A percentile compares a stretch with the other conserved stretches of the same genome.
Evolutionary conservation across 1,140 invertebrate species (phyloP).

Genomic region (Cotesia typhae): DNA sequence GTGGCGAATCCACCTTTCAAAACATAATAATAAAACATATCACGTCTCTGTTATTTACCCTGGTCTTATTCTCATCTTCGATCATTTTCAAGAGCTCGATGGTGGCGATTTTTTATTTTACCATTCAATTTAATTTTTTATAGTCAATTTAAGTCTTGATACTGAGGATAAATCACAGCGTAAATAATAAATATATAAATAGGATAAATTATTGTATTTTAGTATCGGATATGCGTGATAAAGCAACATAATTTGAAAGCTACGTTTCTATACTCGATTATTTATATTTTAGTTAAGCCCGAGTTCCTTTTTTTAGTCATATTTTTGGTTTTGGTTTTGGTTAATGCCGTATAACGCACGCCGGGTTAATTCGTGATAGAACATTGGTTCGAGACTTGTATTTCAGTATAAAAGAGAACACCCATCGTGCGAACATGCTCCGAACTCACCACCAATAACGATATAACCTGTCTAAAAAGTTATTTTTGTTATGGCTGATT

Average conservation of each 20-base stretch:
- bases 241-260: slow-evolving; percentile 42
- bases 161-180: not conserved
- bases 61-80: slow-evolving; percentile 15
- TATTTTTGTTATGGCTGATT: slow-evolving; percentile 19
- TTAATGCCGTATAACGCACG: slow-evolving; percentile 28
- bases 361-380: slow-evolving; percentile 56
- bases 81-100: too few species aligned
- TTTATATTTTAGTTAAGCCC: slow-evolving; percentile 22
- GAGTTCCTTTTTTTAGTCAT: slow-evolving; percentile 32
- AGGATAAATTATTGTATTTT: slow-evolving; percentile 5
- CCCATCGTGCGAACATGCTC: slow-evolving; percentile 51
- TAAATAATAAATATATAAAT: not conserved
- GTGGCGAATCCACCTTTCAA: slow-evolving; percentile 61
- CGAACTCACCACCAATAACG: slow-evolving; percentile 35
- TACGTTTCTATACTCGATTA: not conserved
- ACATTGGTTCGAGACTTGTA: slow-evolving; percentile 52
- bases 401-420: slow-evolving; percentile 40
- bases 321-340: slow-evolving; percentile 12
- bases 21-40: slow-evolving; percentile 34
- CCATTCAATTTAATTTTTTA: not conserved
- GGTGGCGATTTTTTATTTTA: not conserved
- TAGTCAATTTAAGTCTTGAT: not conserved
- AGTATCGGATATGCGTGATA: slow-evolving; percentile 42
- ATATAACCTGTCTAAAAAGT: slow-evolving; percentile 29
- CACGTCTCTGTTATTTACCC: not conserved